These are phyloP conservation scores for Junco hyemalis DNA, from an alignment of 2,113 vertebrate species.

Conservation along the genomic window DNA sequence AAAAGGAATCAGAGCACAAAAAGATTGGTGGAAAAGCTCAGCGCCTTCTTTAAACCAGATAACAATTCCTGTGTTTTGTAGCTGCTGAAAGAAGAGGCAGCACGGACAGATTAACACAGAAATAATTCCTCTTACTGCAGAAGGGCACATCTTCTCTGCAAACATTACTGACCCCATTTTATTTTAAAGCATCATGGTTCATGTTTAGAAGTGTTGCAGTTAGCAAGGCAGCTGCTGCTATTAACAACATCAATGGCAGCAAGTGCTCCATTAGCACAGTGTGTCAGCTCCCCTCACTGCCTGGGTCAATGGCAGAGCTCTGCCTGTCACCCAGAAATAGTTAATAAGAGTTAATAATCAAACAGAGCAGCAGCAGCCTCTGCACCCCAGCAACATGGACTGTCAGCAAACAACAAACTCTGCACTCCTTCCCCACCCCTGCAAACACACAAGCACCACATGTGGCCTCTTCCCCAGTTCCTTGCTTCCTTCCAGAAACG, in stretches of 20 bases:
- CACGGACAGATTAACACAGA: neutral
- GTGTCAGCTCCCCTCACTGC: neutral
- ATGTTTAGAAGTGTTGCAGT: neutral
- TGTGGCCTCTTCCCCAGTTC: neutral
- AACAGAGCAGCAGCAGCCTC: neutral
- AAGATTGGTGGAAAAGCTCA: neutral
- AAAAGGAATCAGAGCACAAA: neutral
- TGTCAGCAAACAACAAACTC: neutral
- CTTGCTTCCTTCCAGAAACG: neutral
- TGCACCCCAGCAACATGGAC: neutral
- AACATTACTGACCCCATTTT: neutral
- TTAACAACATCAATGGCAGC: neutral
- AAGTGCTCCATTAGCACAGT: neutral
- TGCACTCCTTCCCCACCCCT: neutral
- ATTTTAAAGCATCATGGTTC: neutral
- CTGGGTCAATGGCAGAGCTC: neutral
- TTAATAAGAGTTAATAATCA: conserved; percentile 2
- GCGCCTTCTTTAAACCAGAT: neutral
- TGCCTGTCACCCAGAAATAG: neutral
- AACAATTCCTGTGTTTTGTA: neutral
- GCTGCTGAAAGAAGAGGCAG: neutral
- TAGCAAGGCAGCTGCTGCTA: neutral
- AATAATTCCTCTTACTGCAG: neutral
- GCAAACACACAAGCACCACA: neutral
- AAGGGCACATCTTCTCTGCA: neutral